These are phyloP conservation scores for Drosophila kohkoa DNA, from an alignment of 1,140 invertebrate species.

Conservation along the genomic window DNA sequence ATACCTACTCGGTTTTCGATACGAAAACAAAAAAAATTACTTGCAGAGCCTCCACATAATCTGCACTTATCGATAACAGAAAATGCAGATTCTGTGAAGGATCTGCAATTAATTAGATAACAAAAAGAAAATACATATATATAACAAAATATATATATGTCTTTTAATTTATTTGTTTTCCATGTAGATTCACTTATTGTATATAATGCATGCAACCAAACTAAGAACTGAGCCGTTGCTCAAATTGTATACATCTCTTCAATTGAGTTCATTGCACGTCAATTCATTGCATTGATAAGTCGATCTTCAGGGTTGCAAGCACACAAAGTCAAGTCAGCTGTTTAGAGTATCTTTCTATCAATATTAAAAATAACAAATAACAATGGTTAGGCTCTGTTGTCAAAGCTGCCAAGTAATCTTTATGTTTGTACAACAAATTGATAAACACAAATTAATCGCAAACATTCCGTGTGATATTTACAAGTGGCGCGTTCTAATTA, in stretches of 20 bases:
- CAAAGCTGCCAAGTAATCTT: not conserved
- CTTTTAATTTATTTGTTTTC: too few species aligned
- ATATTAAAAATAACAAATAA: conserved; percentile 1
- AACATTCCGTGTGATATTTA: not conserved
- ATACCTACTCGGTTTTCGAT: not conserved
- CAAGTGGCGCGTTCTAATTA: not conserved
- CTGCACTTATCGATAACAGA: not conserved
- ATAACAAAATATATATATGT: too few species aligned
- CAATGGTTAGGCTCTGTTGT: conserved; percentile 4
- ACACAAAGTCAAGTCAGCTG: conserved; percentile 6
- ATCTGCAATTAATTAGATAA: too few species aligned
- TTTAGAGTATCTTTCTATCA: not conserved
- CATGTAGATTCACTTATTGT: too few species aligned
- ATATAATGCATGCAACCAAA: not conserved
- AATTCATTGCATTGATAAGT: conserved; percentile 1
- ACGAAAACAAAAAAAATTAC: not conserved
- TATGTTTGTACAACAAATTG: conserved; percentile 12
- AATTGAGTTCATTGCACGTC: not conserved
- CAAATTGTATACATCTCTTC: conserved; percentile 1
- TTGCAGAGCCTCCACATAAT: not conserved
- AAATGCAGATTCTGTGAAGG: too few species aligned
- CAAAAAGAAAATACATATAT: too few species aligned
- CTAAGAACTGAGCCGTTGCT: not conserved
- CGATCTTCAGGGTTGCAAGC: conserved; percentile 15
- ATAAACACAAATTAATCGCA: conserved; percentile 13